A percentile compares a stretch with the other conserved stretches of the same genome.
These are phyloP conservation scores for Paralichthys olivaceus DNA, from an alignment of 2,113 vertebrate genomes.

Conservation along the genomic window DNA sequence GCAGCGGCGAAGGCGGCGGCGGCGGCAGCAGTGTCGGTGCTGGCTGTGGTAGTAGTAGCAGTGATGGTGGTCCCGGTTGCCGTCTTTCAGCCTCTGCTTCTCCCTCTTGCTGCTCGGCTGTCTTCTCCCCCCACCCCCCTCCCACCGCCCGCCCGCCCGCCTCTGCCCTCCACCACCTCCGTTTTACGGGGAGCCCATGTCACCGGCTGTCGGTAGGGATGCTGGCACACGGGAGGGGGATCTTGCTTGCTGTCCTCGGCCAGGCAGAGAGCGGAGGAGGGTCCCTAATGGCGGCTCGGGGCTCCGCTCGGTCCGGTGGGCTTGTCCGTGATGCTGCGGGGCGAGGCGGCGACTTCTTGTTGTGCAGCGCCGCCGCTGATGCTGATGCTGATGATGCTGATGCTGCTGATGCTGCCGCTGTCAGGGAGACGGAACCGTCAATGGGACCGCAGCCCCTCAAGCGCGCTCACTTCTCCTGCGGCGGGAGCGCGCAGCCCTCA, in stretches of 20 bases:
- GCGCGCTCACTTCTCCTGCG: slow-evolving; percentile 79
- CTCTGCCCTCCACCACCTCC: slow-evolving; percentile 80
- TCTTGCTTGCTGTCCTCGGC: slow-evolving; percentile 58
- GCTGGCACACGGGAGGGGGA: slow-evolving; percentile 61
- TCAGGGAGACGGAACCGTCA: slow-evolving; percentile 86
- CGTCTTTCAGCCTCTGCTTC: slow-evolving; percentile 60
- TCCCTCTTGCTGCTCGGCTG: slow-evolving; percentile 72
- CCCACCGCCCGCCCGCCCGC: slow-evolving; percentile 67
- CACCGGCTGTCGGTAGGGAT: slow-evolving; percentile 74
- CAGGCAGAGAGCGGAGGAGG: slow-evolving; percentile 41
- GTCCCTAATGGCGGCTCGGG: slow-evolving; percentile 48
- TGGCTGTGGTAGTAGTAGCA: slow-evolving; percentile 49
- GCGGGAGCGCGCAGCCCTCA: slow-evolving; percentile 81
- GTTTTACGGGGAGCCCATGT: slow-evolving; percentile 86
- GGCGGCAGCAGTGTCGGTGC: slow-evolving; percentile 31
- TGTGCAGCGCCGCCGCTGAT: slow-evolving; percentile 68
- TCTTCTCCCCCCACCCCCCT: slow-evolving; percentile 78
- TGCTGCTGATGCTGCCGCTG: slow-evolving; percentile 79
- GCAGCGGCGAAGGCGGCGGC: slow-evolving; percentile 17
- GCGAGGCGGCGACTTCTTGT: slow-evolving; percentile 79
- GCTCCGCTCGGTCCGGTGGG: slow-evolving; percentile 50
- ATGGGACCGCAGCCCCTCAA: slow-evolving; percentile 87
- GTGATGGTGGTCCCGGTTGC: slow-evolving; percentile 60
- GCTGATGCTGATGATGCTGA: slow-evolving; percentile 64
- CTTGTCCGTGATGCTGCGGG: slow-evolving; percentile 70